Conservation (phyloP, 2,888 invertebrate species). For the Itoplectis maculator region DNA sequence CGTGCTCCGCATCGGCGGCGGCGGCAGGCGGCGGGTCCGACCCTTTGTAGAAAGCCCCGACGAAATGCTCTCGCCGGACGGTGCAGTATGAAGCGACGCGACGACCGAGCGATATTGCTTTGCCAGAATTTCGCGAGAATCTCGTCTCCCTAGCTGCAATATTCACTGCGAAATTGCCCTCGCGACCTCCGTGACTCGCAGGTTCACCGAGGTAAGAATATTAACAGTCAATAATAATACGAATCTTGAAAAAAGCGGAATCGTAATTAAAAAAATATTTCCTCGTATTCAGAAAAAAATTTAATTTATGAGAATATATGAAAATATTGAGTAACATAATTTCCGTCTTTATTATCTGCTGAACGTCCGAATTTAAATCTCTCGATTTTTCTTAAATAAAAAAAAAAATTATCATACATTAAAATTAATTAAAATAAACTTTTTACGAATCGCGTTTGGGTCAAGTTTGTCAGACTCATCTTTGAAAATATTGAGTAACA, state of each 20-base stretch:
- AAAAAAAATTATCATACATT: too few relatives aligned
- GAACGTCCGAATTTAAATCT: not conserved
- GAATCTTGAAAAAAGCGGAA: too few relatives aligned
- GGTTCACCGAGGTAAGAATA: constrained; percentile 10
- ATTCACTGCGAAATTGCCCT: not conserved
- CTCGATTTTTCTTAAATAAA: not conserved
- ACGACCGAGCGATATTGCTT: constrained; percentile 57
- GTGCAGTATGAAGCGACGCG: constrained; percentile 60
- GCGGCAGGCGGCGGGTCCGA: constrained; percentile 16
- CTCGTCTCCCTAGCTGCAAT: not conserved
- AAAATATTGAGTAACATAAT: not conserved
- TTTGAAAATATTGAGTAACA: not conserved
- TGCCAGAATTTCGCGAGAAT: not conserved
- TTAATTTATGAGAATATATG: too few relatives aligned
- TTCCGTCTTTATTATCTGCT: not conserved
- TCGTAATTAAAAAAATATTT: too few relatives aligned
- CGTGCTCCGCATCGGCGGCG: constrained; percentile 9
- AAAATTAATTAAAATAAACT: too few relatives aligned
- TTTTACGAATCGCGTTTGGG: too few relatives aligned
- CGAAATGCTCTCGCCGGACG: constrained; percentile 70
- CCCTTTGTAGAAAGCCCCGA: constrained; percentile 78
- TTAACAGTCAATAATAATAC: not conserved
- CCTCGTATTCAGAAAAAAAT: too few relatives aligned
- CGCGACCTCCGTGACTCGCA: not conserved
- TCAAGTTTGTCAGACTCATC: too few relatives aligned